Base-by-base conservation (phyloP, 2,113 vertebrate species). In the Pseudorhombus dupliciocellatus region DNA sequence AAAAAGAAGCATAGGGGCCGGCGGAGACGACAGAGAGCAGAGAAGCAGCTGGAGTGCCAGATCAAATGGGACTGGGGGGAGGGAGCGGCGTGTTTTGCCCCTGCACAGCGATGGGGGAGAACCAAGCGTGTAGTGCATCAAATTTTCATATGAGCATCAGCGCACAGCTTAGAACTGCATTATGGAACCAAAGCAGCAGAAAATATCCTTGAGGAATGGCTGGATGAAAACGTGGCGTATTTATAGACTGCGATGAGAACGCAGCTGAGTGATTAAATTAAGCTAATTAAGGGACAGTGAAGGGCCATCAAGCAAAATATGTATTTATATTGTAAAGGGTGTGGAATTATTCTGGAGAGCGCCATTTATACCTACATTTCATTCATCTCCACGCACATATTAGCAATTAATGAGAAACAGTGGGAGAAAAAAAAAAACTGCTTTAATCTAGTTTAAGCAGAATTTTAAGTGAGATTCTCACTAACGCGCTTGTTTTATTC, bases 71-170 rank as follows among this genome's bases (percentile, higher is more conserved):
- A 48, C 65, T 7, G 66, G 58, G 14, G 58, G 66, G 76, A 66
- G 75, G 75, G 59, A 63, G 73, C 66, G 63, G 80, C 82, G 83
- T 87, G 81, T 88, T 90, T 82, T 87, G 83, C 85, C 74, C 79
- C 68, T 61, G 84, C 48, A 80, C 66, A 66, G 80, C 66, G 70
- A 87, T 77, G 86, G 67, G 75, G 79, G 81, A 78, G 81, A 86
- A 73, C 78, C 77, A 74, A 88, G 87, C 82, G 71, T 86, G 75
- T 70, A 87, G 84, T 77, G 86, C 90, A 92, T 93, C 88, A 91
- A 84, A 91, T 92, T 89, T 92, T 91, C 77, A 91, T 89, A 62
- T 14, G 66, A 87, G 92, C 89, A 88, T 90, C 88, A 87, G 90
- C 76, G 84, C 83, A 63, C 85, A 80, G 86, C 90, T 88, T 78